Base-by-base conservation (phyloP, 2,797 vertebrate genomes). In the Notolepis coatsorum region DNA sequence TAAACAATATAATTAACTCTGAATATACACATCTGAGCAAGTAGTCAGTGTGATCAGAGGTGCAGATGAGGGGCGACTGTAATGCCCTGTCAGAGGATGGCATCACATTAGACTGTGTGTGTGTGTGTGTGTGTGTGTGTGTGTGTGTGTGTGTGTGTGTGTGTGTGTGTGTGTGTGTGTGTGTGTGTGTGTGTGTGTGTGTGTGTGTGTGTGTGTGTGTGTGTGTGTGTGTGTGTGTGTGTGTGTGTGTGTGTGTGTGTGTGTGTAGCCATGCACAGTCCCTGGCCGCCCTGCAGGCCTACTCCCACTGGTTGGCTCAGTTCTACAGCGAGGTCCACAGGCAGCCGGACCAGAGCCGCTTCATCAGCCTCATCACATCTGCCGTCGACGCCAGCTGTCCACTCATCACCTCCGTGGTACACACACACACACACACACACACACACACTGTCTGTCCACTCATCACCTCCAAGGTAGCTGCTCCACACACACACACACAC, bases 271-370 rank as follows among this genome's bases (percentile, higher is more conserved):
- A 99, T 0, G 98, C 98, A 0, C 97, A 99, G 91, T 96, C 97
- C 10, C 91, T 99, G 67, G 95, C 98, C 3, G 98, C 98, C 0
- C 84, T 99, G 71, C 98, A 99, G 76, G 98, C 98, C 21, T 99
- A 98, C 52, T 93, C 95, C 9, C 98, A 99, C 80, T 99, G 98
- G 98, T 90, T 99, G 0, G 96, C 96, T 0, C 98, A 98, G 89
- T 99, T 96, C 84, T 98, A 97, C 88, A 92, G 94, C 0, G 96
- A 99, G 75, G 95, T 96, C 12, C 96, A 98, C 76, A 90, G 90
- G 49, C 97, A 92, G 60, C n/a, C n/a, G n/a, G 96, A 95, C 84
- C 94, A 95, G 1, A 92, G 94, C 57, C 95, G 96, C 80, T 98
- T 99, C 57, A 87, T 96, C 66, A 95, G 93, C 4, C 94, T 99